A percentile compares a stretch with the other conserved stretches of the same genome.
phyloP scores from a whole-genome alignment of 1,140 invertebrate species.

The Drosophila mayri region DNA sequence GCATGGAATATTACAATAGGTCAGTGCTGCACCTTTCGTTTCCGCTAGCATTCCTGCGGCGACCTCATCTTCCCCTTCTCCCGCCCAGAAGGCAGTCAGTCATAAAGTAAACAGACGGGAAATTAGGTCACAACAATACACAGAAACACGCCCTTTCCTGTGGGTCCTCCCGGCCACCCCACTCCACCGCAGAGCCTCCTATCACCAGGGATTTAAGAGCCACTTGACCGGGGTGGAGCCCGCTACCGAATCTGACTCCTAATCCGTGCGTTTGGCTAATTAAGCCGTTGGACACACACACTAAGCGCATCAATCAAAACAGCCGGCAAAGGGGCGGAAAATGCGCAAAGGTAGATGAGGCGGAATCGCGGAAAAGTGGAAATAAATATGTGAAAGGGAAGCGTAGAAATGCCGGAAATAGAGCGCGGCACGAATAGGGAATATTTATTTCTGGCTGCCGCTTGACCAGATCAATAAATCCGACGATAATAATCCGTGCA shows the following conservation, averaged over 20 bases:
- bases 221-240: constrained; percentile 44
- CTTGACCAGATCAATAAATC: constrained; percentile 63
- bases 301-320: constrained; percentile 42
- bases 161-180: constrained; percentile 4
- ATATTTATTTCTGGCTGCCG: constrained; percentile 59
- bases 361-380: not conserved
- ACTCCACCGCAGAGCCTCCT: not conserved
- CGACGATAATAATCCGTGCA: constrained; percentile 64
- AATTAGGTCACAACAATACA: constrained; percentile 53
- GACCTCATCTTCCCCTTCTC: not conserved
- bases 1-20: constrained; percentile 56
- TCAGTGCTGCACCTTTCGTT: constrained; percentile 61
- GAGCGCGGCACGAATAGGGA: constrained; percentile 26
- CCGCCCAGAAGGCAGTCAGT: not conserved
- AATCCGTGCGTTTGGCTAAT: constrained; percentile 66
- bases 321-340: constrained; percentile 31
- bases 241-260: constrained; percentile 11
- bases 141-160: constrained; percentile 43
- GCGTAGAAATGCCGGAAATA: constrained; percentile 56
- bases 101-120: constrained; percentile 38
- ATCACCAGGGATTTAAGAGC: constrained; percentile 21
- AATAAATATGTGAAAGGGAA: not conserved
- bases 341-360: constrained; percentile 2
- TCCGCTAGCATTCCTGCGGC: constrained; percentile 25
- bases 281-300: constrained; percentile 61